A percentile compares a stretch with the other conserved stretches of the same genome.
Evolutionary conservation across 2,797 vertebrate species (phyloP).

Genomic region (Callimico goeldii): DNA sequence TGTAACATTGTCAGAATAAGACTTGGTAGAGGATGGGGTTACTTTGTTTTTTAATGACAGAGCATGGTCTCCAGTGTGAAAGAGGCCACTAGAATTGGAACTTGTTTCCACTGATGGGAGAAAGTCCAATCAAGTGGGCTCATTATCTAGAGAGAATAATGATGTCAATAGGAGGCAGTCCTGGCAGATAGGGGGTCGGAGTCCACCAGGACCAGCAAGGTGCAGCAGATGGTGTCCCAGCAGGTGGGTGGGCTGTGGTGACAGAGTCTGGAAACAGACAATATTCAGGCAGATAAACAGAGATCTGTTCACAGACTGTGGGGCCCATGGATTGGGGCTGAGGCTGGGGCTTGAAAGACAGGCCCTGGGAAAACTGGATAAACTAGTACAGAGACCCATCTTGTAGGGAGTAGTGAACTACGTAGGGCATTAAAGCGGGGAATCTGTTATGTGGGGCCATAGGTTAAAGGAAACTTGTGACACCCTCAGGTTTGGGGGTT

Average conservation of each 20-base stretch:
- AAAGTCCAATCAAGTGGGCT: not conserved
- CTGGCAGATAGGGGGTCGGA: not conserved
- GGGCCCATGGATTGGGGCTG: not conserved
- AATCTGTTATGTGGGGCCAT: not conserved
- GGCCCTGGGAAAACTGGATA: not conserved
- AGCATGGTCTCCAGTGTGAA: not conserved
- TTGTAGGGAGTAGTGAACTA: not conserved
- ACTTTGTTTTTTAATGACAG: not conserved
- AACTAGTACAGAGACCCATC: not conserved
- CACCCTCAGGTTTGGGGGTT: not conserved
- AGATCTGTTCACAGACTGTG: not conserved
- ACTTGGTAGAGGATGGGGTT: not conserved
- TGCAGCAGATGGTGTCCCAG: constrained; percentile 58
- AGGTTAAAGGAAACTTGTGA: not conserved
- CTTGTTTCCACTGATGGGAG: not conserved
- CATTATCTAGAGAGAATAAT: constrained; percentile 19
- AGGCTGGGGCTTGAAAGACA: not conserved
- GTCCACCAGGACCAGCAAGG: not conserved
- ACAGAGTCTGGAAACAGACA: constrained; percentile 36
- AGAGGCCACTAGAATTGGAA: not conserved
- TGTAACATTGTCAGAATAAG: not conserved
- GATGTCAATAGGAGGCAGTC: not conserved
- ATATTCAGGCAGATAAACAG: constrained; percentile 42
- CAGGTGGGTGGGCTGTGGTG: constrained; percentile 9
- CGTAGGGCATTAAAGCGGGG: not conserved